Evolutionary conservation across 2,888 invertebrate species (phyloP).

Genomic region (Leptopterna dolabrata): DNA sequence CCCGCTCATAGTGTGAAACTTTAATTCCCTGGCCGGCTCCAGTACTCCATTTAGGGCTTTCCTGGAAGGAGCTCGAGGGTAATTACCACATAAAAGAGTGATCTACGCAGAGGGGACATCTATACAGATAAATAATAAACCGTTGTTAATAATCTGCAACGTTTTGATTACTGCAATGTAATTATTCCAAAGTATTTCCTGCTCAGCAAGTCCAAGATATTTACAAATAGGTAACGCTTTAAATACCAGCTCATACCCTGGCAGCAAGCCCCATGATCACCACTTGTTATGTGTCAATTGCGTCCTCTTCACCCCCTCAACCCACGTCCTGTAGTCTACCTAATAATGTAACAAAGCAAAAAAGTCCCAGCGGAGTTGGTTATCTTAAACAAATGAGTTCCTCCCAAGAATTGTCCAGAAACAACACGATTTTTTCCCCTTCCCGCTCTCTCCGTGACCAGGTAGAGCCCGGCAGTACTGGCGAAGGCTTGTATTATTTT

Average conservation of each 20-base stretch:
- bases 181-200: not conserved
- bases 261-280: not conserved
- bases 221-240: not conserved
- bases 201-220: not conserved
- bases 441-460: not conserved
- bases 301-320: not conserved
- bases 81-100: no score
- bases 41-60: no score
- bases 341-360: not conserved
- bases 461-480: not conserved
- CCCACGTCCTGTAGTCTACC: no score
- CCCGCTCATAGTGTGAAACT: no score
- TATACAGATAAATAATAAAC: no score
- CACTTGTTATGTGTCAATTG: slow-evolving; percentile 17
- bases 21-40: no score
- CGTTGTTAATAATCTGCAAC: no score
- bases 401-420: not conserved
- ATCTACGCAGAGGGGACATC: no score
- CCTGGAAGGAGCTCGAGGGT: no score
- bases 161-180: no score
- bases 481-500: not conserved
- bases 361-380: not conserved
- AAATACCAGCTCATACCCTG: not conserved
- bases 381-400: slow-evolving; percentile 35
- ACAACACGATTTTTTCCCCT: not conserved